These are phyloP conservation scores for Psilanteris sp. DNA, from an alignment of 1,140 invertebrate species.

Conservation along the genomic window DNA sequence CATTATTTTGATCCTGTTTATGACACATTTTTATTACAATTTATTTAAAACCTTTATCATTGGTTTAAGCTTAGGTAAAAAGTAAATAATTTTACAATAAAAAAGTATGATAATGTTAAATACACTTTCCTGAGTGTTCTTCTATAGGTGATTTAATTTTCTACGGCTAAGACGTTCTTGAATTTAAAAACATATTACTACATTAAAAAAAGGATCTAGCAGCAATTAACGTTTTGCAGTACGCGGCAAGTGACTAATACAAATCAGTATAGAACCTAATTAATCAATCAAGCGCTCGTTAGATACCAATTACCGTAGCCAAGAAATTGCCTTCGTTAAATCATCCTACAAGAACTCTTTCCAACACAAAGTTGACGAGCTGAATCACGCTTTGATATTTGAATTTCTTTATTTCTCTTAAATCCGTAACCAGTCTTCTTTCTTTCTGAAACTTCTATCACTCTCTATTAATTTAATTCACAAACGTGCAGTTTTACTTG, in stretches of 20 bases:
- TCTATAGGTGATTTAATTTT: too few species aligned
- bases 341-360: conserved; percentile 37
- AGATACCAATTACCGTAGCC: conserved; percentile 50
- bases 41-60: too few species aligned
- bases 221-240: conserved; percentile 13
- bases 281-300: conserved; percentile 59
- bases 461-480: conserved; percentile 34
- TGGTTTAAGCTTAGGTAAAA: too few species aligned
- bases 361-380: conserved; percentile 12
- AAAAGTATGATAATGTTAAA: too few species aligned
- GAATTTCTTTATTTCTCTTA: conserved; percentile 33
- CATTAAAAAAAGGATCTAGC: conserved; percentile 12
- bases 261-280: conserved; percentile 48
- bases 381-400: conserved; percentile 34
- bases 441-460: conserved; percentile 22
- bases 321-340: conserved; percentile 49
- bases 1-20: too few species aligned
- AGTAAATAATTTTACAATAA: too few species aligned
- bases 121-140: too few species aligned
- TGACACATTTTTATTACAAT: too few species aligned
- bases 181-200: too few species aligned
- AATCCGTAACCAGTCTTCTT: conserved; percentile 18
- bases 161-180: too few species aligned
- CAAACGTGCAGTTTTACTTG: neutral
- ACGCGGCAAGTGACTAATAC: conserved; percentile 15